Percentiles rank a stretch among this genome's conserved stretches.
Conservation (phyloP, 2,888 invertebrate species). For the Sphaeridia pumilis region DNA sequence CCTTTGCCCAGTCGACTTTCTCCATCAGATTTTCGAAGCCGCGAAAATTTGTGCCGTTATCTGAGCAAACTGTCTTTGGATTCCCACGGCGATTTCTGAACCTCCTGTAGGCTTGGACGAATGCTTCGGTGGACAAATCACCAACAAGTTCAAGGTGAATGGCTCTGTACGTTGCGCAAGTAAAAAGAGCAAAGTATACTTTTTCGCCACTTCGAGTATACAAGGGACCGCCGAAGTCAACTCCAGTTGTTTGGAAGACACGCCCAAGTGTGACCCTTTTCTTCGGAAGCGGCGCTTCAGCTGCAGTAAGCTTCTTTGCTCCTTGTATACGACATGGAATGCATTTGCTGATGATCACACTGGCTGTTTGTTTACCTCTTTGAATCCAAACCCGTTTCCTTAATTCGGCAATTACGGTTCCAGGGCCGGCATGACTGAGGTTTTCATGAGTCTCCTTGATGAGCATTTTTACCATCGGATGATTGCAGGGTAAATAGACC, state of each 20-base stretch:
- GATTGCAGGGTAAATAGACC: slow-evolving; percentile 33
- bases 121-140: slow-evolving; percentile 36
- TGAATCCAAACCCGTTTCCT: slow-evolving; percentile 1
- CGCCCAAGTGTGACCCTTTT: not conserved
- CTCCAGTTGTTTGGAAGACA: not conserved
- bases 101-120: slow-evolving; percentile 31
- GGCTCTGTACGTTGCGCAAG: slow-evolving; percentile 39
- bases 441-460: slow-evolving; percentile 3
- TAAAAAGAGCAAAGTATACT: slow-evolving; percentile 38
- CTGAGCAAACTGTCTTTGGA: not conserved
- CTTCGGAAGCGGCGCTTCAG: not conserved
- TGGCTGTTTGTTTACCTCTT: not conserved
- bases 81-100: slow-evolving; percentile 2
- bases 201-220: slow-evolving; percentile 14
- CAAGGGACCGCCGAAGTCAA: slow-evolving; percentile 2
- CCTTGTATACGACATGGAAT: not conserved
- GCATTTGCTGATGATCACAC: not conserved
- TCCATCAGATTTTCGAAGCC: slow-evolving; percentile 1
- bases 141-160: slow-evolving; percentile 39
- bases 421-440: slow-evolving; percentile 2
- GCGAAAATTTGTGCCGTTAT: slow-evolving; percentile 7
- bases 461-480: slow-evolving; percentile 30
- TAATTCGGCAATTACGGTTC: not conserved
- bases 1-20: not conserved
- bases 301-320: not conserved